Conservation (phyloP, 2,888 invertebrate genomes). For the Synergus gifuensis region DNA sequence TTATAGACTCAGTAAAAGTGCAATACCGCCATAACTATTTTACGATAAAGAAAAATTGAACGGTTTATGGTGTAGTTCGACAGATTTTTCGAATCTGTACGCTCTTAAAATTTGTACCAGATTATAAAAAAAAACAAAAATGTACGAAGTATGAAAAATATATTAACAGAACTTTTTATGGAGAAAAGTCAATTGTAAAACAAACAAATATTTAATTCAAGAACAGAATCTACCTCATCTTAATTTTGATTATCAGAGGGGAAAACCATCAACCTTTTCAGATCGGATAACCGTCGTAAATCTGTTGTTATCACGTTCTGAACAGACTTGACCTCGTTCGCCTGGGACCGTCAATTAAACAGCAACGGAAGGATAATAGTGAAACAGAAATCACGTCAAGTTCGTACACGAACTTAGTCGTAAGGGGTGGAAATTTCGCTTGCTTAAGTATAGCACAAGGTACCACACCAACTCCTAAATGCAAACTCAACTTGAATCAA, state of each 20-base stretch:
- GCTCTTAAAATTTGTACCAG: background rate
- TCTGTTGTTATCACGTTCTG: background rate
- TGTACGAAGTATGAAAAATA: background rate
- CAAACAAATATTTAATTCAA: no score
- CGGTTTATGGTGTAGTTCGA: constrained; percentile 8
- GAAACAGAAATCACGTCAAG: constrained; percentile 1
- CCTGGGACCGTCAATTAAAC: constrained; percentile 18
- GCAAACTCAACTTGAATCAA: constrained; percentile 1
- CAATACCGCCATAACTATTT: constrained; percentile 29
- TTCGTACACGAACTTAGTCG: background rate
- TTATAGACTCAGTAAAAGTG: constrained; percentile 33
- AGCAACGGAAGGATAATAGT: background rate
- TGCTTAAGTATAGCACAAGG: background rate
- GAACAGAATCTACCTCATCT: no score
- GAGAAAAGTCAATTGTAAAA: no score
- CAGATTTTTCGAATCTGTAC: constrained; percentile 21
- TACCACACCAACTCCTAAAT: background rate
- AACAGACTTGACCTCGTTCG: constrained; percentile 18
- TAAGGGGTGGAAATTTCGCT: background rate
- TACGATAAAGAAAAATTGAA: constrained; percentile 29
- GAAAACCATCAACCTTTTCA: background rate
- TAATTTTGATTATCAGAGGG: background rate
- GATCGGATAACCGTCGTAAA: constrained; percentile 2
- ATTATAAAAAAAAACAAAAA: background rate
- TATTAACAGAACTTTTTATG: no score